These are phyloP conservation scores for Eueremaeus valkanovi DNA, from an alignment of 2,888 invertebrate species.

Conservation along the genomic window DNA sequence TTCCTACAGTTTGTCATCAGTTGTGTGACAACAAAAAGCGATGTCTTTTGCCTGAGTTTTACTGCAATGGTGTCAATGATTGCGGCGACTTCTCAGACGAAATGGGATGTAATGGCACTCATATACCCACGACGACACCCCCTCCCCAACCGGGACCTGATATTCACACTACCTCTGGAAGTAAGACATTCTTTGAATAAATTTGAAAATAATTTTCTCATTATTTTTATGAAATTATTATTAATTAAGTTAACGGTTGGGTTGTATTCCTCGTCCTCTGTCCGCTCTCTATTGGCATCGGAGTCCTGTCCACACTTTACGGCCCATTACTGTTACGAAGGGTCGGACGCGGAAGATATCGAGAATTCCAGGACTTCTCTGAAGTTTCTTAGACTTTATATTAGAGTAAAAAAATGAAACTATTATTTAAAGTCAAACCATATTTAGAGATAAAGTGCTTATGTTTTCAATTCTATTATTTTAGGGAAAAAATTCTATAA, in stretches of 20 bases:
- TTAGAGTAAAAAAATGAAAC: too few relatives aligned
- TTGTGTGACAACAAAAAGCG: not conserved
- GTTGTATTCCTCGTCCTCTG: slow-evolving; percentile 29
- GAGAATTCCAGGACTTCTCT: slow-evolving; percentile 34
- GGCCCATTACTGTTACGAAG: slow-evolving; percentile 9
- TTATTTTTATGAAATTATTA: too few relatives aligned
- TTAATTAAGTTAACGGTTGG: slow-evolving; percentile 32
- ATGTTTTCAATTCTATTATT: too few relatives aligned
- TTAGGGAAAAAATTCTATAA: too few relatives aligned
- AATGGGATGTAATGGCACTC: not conserved
- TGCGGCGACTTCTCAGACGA: slow-evolving; percentile 10
- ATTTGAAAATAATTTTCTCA: not conserved
- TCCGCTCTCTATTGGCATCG: slow-evolving; percentile 7
- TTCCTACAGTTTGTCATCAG: not conserved
- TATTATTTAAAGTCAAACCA: too few relatives aligned
- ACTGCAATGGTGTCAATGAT: slow-evolving; percentile 15
- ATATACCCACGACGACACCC: not conserved
- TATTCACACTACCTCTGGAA: not conserved
- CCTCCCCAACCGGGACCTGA: not conserved
- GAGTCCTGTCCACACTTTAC: not conserved
- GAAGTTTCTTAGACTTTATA: slow-evolving; percentile 39
- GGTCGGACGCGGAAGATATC: slow-evolving; percentile 26
- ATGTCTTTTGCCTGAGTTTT: slow-evolving; percentile 6
- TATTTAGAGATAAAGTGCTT: too few relatives aligned
- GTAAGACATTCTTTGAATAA: not conserved